Evolutionary conservation across 2,797 vertebrate genomes (phyloP), one percentile per base, ranked within the genome.

Genomic region (Periparus ater): DNA sequence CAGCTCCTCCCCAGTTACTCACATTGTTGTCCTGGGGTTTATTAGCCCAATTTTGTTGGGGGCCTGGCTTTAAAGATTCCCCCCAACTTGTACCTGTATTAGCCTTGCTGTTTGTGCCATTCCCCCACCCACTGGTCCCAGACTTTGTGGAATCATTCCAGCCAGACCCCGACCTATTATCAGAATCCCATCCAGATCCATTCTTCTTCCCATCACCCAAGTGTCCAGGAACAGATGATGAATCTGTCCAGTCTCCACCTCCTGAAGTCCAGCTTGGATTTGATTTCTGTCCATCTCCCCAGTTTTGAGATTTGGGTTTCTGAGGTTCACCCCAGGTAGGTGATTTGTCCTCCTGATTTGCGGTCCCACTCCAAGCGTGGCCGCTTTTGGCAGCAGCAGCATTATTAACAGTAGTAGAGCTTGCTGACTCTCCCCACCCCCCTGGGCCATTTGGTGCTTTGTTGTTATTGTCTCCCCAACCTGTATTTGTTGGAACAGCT

Each of bases 171-270:
- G 98, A 94, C 72, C 98, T 98, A 74, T 96, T 97, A 80, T 99
- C 99, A 93, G 98, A 98, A 93, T 99, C 99, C 99, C 99, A 99
- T 93, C 98, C 98, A 57, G 98, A 98, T 75, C 98, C 98, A 97
- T 97, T 99, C 94, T 99, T 99, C 90, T 99, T 99, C 79, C 97
- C 98, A 54, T 99, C 99, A 88, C 98, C 98, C 88, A 98, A 83
- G 84, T 99, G 99, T 97, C 98, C 98, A 84, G 99, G 98, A 67
- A 98, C 98, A 51, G 98, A 98, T 7, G 98, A 97, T 34, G 97
- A 98, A 72, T 99, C 98, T 80, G 98, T 98, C 97, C 98, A 98
- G 62, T 98, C 98, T 66, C 98, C 98, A 89, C 98, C 97, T 82
- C 97, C 97, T 53, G 98, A 93, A 79, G 98, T 98, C 99, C 99